phyloP scores from a whole-genome alignment of 2,888 invertebrate genomes.

The Acleris emargana region DNA sequence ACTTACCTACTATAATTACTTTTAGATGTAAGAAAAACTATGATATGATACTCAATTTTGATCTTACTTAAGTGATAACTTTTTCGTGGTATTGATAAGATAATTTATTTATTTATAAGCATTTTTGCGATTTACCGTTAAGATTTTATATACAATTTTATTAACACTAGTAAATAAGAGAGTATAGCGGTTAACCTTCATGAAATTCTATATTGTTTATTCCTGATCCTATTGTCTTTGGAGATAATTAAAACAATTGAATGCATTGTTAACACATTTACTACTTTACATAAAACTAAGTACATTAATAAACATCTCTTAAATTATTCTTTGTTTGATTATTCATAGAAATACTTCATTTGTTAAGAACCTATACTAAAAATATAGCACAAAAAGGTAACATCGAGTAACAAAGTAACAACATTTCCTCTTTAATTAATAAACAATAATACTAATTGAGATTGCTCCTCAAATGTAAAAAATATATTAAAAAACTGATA shows the following conservation, averaged over 20 bases:
- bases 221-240: background rate
- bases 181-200: background rate
- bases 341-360: too few species aligned
- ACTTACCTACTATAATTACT: too few species aligned
- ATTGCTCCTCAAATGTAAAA: too few species aligned
- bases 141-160: constrained; percentile 1
- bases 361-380: too few species aligned
- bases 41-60: constrained; percentile 15
- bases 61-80: background rate
- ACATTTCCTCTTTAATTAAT: too few species aligned
- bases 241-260: constrained; percentile 4
- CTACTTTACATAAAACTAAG: constrained; percentile 14
- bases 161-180: constrained; percentile 1
- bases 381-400: too few species aligned
- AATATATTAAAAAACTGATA: too few species aligned
- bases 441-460: too few species aligned
- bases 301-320: constrained; percentile 8
- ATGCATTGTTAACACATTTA: constrained; percentile 13
- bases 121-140: background rate
- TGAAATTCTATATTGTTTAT: background rate
- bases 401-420: too few species aligned
- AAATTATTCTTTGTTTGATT: too few species aligned
- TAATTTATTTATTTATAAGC: background rate
- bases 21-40: background rate
- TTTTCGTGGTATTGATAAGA: background rate